These are phyloP conservation scores for Poeciliopsis presidionis DNA, from an alignment of 2,797 vertebrate genomes.

Conservation along the genomic window DNA sequence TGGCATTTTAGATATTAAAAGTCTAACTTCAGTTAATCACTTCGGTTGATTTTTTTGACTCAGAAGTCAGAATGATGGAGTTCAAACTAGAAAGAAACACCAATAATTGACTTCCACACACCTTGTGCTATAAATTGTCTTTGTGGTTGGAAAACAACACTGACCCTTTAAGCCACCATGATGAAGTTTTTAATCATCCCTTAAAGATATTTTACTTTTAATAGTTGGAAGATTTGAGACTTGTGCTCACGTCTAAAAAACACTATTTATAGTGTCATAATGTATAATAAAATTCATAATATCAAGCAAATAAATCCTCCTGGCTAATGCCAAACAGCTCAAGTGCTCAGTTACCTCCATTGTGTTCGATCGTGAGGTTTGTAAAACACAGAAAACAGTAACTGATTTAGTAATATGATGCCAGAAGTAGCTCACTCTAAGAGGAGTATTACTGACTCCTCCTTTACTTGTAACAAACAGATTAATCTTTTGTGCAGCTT, in stretches of 20 bases:
- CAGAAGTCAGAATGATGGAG: background rate
- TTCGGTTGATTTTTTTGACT: background rate
- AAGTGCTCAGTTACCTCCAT: constrained; percentile 6
- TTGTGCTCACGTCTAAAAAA: constrained; percentile 7
- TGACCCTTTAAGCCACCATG: background rate
- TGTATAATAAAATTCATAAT: constrained; percentile 12
- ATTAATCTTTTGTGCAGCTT: constrained; percentile 10
- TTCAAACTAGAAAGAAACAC: background rate
- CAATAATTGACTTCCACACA: background rate
- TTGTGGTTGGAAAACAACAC: too few relatives aligned
- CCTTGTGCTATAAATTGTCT: background rate
- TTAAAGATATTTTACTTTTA: background rate
- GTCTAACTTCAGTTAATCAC: background rate
- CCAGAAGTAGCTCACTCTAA: background rate
- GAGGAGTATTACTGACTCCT: constrained; percentile 8
- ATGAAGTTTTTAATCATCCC: constrained; percentile 22
- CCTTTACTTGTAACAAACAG: constrained; percentile 11
- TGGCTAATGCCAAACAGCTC: constrained; percentile 10
- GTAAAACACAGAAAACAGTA: constrained; percentile 14
- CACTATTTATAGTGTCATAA: constrained; percentile 17
- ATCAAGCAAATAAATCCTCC: background rate
- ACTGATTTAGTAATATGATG: constrained; percentile 14
- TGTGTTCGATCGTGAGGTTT: constrained; percentile 14
- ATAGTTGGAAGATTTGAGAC: background rate
- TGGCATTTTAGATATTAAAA: background rate